Base-by-base conservation (phyloP, 2,797 vertebrate species). In the Gadopsis marmoratus region DNA sequence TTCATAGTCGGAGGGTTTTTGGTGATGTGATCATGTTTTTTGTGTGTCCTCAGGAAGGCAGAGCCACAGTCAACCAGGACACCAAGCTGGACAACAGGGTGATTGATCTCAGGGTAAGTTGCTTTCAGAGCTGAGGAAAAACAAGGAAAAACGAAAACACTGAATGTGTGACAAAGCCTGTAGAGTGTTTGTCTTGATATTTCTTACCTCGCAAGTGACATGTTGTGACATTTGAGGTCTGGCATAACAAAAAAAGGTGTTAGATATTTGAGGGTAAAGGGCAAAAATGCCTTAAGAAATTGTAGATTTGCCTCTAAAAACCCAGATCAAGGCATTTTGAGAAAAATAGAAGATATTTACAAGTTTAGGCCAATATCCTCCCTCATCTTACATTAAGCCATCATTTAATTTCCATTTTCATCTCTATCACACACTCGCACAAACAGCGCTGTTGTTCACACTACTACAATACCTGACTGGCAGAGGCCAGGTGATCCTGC, bases 41-140 rank as follows among this genome's bases (percentile, higher is more conserved):
- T 86, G 26, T 86, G 82, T 74, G 64, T 56, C 37, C 91, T 83
- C 88, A 99, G 98, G 98, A 99, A 93, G 97, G 97, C 93, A 97
- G 98, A 97, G 98, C 98, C 79, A 99, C 98, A 10, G 98, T 99
- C 84, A 99, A 99, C 91, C 98, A 99, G 88, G 98, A 99, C 95
- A 99, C 98, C 85, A 96, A 95, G 88, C 94, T 99, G 95, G 98
- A 99, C 96, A 99, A 99, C 95, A 94, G 98, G 92, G 96, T 99
- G 86, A 99, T 99, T 89, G 98, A 99, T 90, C 96, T 99, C 85
- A 96, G 98, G 96, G 98, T 99, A 95, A 96, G 97, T 76, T 71
- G 26, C 41, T 53, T 12, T 23, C 37, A 72, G 60, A 68, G 50
- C 12, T 17, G 19, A 59, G 7, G 8, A n/a, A 50, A 80, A 68